Base-by-base conservation (phyloP, 2,888 invertebrate genomes). In the Agriotes lineatus region DNA sequence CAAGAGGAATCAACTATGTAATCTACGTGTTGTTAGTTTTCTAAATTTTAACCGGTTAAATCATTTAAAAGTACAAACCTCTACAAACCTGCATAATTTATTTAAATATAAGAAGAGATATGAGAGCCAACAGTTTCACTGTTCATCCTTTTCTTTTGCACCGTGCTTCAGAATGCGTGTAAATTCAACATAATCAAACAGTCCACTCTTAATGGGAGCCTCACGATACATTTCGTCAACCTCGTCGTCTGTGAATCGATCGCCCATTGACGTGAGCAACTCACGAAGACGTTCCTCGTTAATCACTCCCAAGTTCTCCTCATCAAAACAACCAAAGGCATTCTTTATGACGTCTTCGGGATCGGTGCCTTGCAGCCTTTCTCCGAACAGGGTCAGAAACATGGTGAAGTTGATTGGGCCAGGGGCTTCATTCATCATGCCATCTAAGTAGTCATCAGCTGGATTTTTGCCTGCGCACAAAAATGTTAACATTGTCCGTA, bases 371-470 rank as follows among this genome's bases (percentile, higher is more conserved):
- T 99, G 99, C 61, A 99, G 89, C 63, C 97, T 92, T 84, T 99
- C 99, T 7, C 99, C 99, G 82, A 99, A 99, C 76, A 99, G 87
- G 0, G 99, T 99, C 57, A 99, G 87, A 85, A 99, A 99, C 99
- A 99, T 99, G 33, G 99, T 99, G 83, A 99, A 99, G 85, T 99
- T 99, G 75, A 99, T 98, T 7, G 98, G 97, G 0, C 97, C 97
- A 0, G 99, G 98, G 1, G 99, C 99, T 85, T 98, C 97, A 80
- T 94, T 96, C 96, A 99, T 98, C 99, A 99, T 99, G 42, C 90
- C 93, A 77, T 99, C 99, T 71, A 99, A 85, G 82, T 97, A 98
- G 22, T 96, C 95, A 79, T 99, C 99, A 7, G 93, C 94, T 0
- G 98, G 98, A 83, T 96, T 95, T 85, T 98, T 98, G 66, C 96